Evolutionary conservation across 2,113 vertebrate genomes (phyloP), one percentile per base, ranked within the genome.

Genomic region (Cricetomys ansorgei): DNA sequence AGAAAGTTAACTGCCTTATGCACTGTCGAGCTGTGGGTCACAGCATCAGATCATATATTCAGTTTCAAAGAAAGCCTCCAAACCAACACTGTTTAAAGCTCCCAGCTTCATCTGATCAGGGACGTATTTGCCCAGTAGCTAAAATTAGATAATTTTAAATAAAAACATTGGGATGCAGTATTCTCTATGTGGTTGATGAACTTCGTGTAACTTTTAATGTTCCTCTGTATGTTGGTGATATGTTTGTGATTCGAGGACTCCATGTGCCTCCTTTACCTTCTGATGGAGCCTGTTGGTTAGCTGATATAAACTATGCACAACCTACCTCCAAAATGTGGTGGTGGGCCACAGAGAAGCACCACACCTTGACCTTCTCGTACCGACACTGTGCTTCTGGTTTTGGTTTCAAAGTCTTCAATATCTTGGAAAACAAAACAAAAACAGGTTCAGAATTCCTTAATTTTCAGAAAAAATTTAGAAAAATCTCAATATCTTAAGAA

Each of bases 311-410:
- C 29, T 7, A 3, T 0, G 21, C 53, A 43, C 29, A 1, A 3
- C 72, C 0, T 99, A 99, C 99, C 99, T 99, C 99, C 99, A 0
- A 98, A 97, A 97, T 99, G 99, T 6, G 98, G 98, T 0, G 99
- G 99, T 5, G 99, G 98, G 15, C 99, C 99, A 43, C 99, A 99
- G 87, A 99, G 99, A 89, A 99, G 98, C 84, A 99, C 99, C 96
- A 99, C 99, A 10, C 99, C 99, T 98, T 99, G 99, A 81, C 99
- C 99, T 98, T 99, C 99, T 96, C 99, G 98, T 96, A 99, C 99
- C 0, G 98, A 99, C 92, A 99, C 99, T 0, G 98, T 97, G 76
- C 98, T 99, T 94, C 99, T 98, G 0, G 97, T 5, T 97, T 99
- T 99, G 2, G 31, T 98, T 98, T 99, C 99, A 95, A 99, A 99